phyloP scores from a whole-genome alignment of 1,140 invertebrate species.

The Oppia nitens region DNA sequence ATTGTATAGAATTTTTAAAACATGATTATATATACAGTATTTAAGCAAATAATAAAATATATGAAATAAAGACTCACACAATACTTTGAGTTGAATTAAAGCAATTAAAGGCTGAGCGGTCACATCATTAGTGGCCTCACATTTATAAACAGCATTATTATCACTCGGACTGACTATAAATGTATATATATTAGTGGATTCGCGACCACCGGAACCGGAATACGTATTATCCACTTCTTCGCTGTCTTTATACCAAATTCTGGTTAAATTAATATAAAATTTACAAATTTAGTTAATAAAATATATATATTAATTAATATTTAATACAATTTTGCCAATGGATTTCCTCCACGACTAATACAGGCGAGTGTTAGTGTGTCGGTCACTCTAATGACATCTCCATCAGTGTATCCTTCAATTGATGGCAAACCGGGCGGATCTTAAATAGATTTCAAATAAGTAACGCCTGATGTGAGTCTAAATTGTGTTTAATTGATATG shows the following conservation, averaged over 20 bases:
- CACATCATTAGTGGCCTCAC: conserved; percentile 79
- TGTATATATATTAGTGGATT: conserved; percentile 65
- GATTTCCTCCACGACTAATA: conserved; percentile 79
- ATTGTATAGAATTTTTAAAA: no score
- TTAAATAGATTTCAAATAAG: conserved; percentile 25
- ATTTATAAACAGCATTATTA: conserved; percentile 77
- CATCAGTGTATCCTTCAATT: conserved; percentile 76
- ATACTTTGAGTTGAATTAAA: conserved; percentile 66
- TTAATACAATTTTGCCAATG: conserved; percentile 65
- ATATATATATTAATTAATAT: neutral
- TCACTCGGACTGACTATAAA: conserved; percentile 72
- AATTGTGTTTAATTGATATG: neutral
- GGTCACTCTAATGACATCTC: conserved; percentile 58
- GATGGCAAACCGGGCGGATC: conserved; percentile 78
- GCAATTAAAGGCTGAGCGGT: conserved; percentile 52
- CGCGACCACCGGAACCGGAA: conserved; percentile 46
- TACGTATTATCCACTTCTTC: conserved; percentile 34
- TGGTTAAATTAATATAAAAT: neutral
- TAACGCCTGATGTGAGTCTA: neutral
- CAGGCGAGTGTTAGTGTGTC: conserved; percentile 75
- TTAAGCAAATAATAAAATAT: neutral
- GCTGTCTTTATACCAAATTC: conserved; percentile 76
- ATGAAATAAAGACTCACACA: conserved; percentile 53
- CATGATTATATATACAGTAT: no score
- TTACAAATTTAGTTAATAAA: neutral